Percentiles rank a stretch among this genome's conserved stretches.
Conservation (phyloP, 2,797 vertebrate genomes). For the Cirrhinus mrigala region DNA sequence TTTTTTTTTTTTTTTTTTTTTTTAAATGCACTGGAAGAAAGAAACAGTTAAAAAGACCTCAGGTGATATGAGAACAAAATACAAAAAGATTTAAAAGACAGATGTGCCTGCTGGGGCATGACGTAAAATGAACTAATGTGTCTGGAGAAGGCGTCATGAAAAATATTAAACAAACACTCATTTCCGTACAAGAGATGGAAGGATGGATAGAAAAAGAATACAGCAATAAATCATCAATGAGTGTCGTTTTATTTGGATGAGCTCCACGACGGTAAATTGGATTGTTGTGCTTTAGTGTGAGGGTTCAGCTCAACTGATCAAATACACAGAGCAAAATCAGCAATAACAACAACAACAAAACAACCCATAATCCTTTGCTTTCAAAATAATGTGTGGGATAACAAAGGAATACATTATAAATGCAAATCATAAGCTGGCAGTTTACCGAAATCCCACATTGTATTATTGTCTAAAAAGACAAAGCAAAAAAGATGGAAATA, state of each 20-base stretch:
- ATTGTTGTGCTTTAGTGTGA: neutral
- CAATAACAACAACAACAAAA: conserved; percentile 17
- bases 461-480: conserved; percentile 3
- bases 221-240: neutral
- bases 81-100: neutral
- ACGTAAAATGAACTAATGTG: conserved; percentile 29
- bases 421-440: conserved; percentile 26
- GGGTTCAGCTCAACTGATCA: neutral
- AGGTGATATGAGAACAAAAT: neutral
- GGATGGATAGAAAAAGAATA: neutral
- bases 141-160: neutral
- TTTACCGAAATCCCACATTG: neutral
- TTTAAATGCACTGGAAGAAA: neutral
- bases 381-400: neutral
- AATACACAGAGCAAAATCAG: conserved; percentile 13
- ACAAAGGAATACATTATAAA: conserved; percentile 25
- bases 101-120: neutral
- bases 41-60: neutral
- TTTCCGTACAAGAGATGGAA: neutral
- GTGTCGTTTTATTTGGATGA: neutral
- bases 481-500: neutral
- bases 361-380: conserved; percentile 31
- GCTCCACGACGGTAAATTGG: conserved; percentile 2
- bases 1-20: too few relatives aligned
- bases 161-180: neutral